These are phyloP conservation scores for Drosophila aff. DNA, from an alignment of 1,140 invertebrate species.

Conservation along the genomic window DNA sequence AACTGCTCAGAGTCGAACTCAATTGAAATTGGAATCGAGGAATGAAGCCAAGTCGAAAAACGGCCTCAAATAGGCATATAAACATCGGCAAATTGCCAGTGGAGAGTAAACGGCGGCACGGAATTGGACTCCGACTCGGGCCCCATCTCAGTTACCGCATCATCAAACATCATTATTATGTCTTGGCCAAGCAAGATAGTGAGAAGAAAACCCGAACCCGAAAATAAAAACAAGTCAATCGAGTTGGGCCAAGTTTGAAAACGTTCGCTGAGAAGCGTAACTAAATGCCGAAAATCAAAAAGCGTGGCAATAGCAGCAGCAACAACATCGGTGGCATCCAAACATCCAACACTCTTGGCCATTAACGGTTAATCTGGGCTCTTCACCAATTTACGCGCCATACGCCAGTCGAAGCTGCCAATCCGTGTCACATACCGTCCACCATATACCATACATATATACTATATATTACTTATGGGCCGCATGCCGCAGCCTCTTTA, in stretches of 20 bases:
- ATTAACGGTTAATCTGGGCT: slow-evolving; percentile 79
- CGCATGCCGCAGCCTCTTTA: slow-evolving; percentile 22
- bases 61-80: slow-evolving; percentile 71
- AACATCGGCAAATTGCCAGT: slow-evolving; percentile 69
- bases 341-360: slow-evolving; percentile 48
- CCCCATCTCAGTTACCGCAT: slow-evolving; percentile 68
- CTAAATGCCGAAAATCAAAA: slow-evolving; percentile 74
- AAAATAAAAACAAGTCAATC: slow-evolving; percentile 69
- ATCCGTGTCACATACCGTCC: slow-evolving; percentile 55
- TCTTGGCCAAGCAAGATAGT: slow-evolving; percentile 32
- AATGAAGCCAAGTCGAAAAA: slow-evolving; percentile 71
- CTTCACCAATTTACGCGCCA: slow-evolving; percentile 51
- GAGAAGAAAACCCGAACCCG: slow-evolving; percentile 24
- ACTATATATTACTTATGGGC: slow-evolving; percentile 40
- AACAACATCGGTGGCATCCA: slow-evolving; percentile 15
- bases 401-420: slow-evolving; percentile 41
- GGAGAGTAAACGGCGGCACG: slow-evolving; percentile 42
- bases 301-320: slow-evolving; percentile 56
- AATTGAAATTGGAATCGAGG: slow-evolving; percentile 59
- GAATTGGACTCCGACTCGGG: background rate
- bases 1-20: slow-evolving; percentile 48
- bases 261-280: slow-evolving; percentile 36
- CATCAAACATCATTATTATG: slow-evolving; percentile 64
- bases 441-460: slow-evolving; percentile 4
- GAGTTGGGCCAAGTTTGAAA: slow-evolving; percentile 47